A percentile compares a stretch with the other conserved stretches of the same genome.
These are phyloP conservation scores for Microtus richardsoni DNA, from an alignment of 2,113 vertebrate genomes.

Conservation along the genomic window DNA sequence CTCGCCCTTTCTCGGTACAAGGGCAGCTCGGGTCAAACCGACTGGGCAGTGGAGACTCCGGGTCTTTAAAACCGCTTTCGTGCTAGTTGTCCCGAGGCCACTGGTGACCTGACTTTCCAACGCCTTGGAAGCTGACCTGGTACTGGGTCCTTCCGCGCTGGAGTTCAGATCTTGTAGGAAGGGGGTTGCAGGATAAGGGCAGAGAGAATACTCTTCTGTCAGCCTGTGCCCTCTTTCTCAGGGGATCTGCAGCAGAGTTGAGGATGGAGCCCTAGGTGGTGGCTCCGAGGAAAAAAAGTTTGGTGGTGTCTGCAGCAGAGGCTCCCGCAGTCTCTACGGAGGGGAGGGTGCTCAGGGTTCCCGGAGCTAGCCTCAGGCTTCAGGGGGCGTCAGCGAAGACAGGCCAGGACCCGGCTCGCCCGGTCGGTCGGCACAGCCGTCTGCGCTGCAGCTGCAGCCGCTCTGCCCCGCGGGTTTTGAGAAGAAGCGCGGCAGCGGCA, in stretches of 20 bases:
- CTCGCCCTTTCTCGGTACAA: not conserved
- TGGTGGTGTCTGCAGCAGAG: not conserved
- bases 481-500: constrained; percentile 56
- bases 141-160: not conserved
- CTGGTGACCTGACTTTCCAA: not conserved
- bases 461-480: constrained; percentile 40
- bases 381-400: not conserved
- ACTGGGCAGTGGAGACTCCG: not conserved
- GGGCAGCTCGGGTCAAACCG: not conserved
- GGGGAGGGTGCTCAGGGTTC: not conserved
- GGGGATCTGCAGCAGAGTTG: not conserved
- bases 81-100: not conserved
- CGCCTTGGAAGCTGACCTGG: not conserved
- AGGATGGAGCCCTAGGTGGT: not conserved
- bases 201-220: not conserved
- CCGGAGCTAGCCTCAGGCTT: not conserved
- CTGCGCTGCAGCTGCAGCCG: constrained; percentile 26
- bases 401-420: not conserved
- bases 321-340: not conserved
- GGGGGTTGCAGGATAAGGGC: not conserved
- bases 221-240: not conserved
- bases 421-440: rapidly evolving
- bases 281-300: constrained; percentile 60
- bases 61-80: not conserved
- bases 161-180: not conserved